A percentile compares a stretch with the other conserved stretches of the same genome.
phyloP scores from a whole-genome alignment of 2,113 vertebrate species.

The Octodon degus region DNA sequence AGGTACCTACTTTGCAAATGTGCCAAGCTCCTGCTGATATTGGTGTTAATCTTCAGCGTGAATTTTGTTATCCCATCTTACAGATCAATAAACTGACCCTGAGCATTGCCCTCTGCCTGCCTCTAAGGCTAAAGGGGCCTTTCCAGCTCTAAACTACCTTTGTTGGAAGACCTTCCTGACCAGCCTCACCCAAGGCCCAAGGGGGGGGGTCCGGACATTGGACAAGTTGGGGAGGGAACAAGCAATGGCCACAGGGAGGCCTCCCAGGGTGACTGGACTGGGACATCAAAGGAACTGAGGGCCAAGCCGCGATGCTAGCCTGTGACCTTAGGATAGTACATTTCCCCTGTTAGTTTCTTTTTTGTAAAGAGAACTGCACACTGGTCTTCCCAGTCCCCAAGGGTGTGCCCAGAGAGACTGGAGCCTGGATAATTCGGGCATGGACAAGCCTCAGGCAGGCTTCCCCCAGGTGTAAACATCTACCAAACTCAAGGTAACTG shows the following conservation, averaged over 20 bases:
- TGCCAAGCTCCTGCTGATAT: no score
- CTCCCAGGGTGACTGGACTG: neutral
- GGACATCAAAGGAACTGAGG: neutral
- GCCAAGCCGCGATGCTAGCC: neutral
- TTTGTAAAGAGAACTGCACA: neutral
- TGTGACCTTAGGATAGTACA: neutral
- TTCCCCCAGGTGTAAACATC: neutral
- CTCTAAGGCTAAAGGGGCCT: neutral
- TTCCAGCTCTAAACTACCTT: neutral
- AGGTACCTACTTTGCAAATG: accelerated
- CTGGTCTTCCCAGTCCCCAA: neutral
- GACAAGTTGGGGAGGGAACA: accelerated
- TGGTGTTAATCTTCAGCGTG: neutral
- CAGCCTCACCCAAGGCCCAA: neutral
- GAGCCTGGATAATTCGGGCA: neutral
- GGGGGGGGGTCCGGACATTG: no score
- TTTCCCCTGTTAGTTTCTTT: neutral
- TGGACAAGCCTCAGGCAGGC: neutral
- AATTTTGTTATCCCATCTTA: neutral
- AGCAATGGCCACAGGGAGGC: no score
- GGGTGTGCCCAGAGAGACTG: neutral
- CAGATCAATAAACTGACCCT: neutral
- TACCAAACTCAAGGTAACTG: neutral
- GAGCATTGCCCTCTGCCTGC: neutral
- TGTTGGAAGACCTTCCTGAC: accelerated